Evolutionary conservation across 2,888 invertebrate species (phyloP), one percentile per base, ranked within the genome.

Genomic region (Cryptocephalus primarius): DNA sequence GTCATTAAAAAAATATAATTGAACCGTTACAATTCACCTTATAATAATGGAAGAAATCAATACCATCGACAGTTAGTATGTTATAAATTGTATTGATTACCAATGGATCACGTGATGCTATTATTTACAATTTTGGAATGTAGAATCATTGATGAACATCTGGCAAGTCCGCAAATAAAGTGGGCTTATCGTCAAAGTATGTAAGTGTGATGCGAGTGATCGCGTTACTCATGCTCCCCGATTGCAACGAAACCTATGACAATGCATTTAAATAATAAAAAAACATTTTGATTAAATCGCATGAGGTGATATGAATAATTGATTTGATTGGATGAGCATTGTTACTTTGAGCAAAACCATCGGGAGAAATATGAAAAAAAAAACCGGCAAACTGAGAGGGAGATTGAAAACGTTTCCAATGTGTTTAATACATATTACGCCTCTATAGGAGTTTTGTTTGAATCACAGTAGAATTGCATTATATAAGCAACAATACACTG

Each of bases 201-300:
- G 22, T 22, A 22, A 22, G 22, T 22, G 22, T 22, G 22, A 22
- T 22, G 22, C 22, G 22, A 54, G 50, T 49, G 52, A 55, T 48
- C 55, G 54, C 48, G 52, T 53, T 51, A 55, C 57, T 54, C 57
- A 49, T 54, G 54, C 56, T 57, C 55, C 55, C 44, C 45, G 43
- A 46, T 34, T 46, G 45, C 45, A 46, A 43, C 42, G 40, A 48
- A 45, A 44, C 9, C 40, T 43, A 42, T 45, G 22, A 22, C 22
- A 22, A 22, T 22, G 22, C 22, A 22, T 22, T 22, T 22, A 22
- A 22, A 22, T 22, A 22, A n/a, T n/a, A n/a, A n/a, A 22, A 22
- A 22, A 22, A 22, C 22, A 22, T 22, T 22, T 22, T 22, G 22
- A 22, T 22, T 22, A 22, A 22, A 6, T 22, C 22, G 22, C 22